Conservation (phyloP, 1,140 invertebrate species). For the silkworm (Bombyx mori) region DNA sequence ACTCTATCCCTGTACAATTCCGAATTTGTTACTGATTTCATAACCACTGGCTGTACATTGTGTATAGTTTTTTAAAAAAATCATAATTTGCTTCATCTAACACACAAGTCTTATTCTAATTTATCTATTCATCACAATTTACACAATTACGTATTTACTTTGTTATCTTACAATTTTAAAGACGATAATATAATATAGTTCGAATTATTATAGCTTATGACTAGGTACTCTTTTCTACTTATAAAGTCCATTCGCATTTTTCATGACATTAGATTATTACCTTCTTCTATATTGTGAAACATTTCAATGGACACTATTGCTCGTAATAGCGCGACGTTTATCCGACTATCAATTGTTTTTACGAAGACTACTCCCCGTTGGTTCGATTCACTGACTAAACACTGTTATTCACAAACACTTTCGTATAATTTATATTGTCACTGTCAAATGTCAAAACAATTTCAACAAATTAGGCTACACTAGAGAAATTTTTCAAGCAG, state of each 20-base stretch:
- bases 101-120: neutral
- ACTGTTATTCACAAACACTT: slow-evolving; percentile 33
- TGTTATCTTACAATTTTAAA: slow-evolving; percentile 50
- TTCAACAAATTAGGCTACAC: slow-evolving; percentile 53
- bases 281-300: too few species aligned
- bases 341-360: neutral
- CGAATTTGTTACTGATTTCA: slow-evolving; percentile 61
- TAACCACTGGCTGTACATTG: slow-evolving; percentile 13
- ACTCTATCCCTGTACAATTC: slow-evolving; percentile 67
- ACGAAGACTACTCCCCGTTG: too few species aligned
- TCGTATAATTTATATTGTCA: slow-evolving; percentile 30
- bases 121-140: slow-evolving; percentile 44
- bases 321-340: neutral
- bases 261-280: too few species aligned
- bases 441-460: slow-evolving; percentile 50
- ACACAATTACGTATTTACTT: slow-evolving; percentile 40
- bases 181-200: slow-evolving; percentile 50
- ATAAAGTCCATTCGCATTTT: too few species aligned
- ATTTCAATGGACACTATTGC: neutral
- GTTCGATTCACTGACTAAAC: slow-evolving; percentile 6
- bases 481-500: slow-evolving; percentile 68
- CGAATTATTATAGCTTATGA: slow-evolving; percentile 62
- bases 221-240: slow-evolving; percentile 34
- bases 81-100: neutral
- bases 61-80: too few species aligned